Conservation (phyloP, 2,797 vertebrate genomes). For the Halcyon chelicuti region DNA sequence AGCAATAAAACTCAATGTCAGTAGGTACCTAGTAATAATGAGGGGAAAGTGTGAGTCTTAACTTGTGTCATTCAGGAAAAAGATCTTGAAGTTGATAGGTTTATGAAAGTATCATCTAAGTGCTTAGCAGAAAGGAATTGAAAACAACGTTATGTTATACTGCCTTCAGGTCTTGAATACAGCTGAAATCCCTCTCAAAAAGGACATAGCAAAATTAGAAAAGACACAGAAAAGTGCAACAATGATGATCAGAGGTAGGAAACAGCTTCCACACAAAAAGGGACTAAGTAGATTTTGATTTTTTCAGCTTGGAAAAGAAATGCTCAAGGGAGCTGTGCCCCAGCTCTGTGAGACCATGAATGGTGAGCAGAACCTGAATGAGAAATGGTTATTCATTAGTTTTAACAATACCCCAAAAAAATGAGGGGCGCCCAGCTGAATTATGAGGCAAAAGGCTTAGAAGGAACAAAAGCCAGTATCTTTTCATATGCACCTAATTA, state of each 20-base stretch:
- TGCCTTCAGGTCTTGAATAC: not conserved
- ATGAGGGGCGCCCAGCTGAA: not conserved
- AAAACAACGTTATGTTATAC: not conserved
- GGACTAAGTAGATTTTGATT: constrained; percentile 3
- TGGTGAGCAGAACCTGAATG: constrained; percentile 29
- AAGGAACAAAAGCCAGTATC: constrained; percentile 12
- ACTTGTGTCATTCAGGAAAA: not conserved
- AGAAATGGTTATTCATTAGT: constrained; percentile 37
- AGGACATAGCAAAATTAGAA: not conserved
- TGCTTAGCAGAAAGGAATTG: not conserved
- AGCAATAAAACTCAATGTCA: not conserved
- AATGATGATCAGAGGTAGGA: not conserved
- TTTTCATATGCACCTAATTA: constrained; percentile 56
- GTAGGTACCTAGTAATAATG: not conserved
- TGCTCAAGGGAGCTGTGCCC: not conserved
- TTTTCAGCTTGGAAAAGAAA: constrained; percentile 13
- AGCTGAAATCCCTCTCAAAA: not conserved
- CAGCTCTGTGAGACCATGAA: not conserved
- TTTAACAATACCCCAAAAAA: not conserved
- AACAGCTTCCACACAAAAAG: not conserved
- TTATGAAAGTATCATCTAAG: constrained; percentile 5
- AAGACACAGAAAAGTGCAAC: constrained; percentile 42
- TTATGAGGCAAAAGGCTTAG: not conserved
- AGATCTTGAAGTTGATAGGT: not conserved
- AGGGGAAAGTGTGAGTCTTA: not conserved